Conservation (phyloP, 2,113 vertebrate species). For the Mesembrinibis cayennensis region DNA sequence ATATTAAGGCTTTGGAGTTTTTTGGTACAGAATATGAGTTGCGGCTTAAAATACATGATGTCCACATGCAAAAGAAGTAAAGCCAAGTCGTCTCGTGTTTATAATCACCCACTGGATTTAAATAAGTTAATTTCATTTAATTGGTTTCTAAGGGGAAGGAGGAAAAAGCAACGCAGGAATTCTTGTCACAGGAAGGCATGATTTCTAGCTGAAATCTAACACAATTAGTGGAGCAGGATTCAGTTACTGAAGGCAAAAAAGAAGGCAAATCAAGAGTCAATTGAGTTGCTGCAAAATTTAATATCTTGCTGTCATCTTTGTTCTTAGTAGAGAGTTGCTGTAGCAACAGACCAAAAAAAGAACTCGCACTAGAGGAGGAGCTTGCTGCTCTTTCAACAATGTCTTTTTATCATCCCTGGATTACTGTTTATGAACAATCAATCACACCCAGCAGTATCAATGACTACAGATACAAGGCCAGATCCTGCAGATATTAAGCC, state of each 20-base stretch:
- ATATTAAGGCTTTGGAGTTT: background rate
- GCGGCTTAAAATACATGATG: background rate
- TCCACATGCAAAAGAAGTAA: background rate
- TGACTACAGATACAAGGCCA: background rate
- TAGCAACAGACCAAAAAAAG: slow-evolving; percentile 69
- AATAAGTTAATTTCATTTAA: background rate
- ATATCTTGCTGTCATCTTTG: slow-evolving; percentile 71
- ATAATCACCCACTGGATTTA: background rate
- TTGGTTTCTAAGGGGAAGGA: slow-evolving; percentile 37
- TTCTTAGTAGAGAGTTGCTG: slow-evolving; percentile 69
- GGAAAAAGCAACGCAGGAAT: slow-evolving; percentile 10
- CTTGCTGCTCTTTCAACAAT: slow-evolving; percentile 7
- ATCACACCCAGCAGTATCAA: background rate
- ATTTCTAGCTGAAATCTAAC: slow-evolving; percentile 52
- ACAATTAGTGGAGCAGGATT: slow-evolving; percentile 41
- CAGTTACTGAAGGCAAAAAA: slow-evolving; percentile 45
- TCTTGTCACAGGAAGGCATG: slow-evolving; percentile 21
- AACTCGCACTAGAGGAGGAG: slow-evolving; percentile 48
- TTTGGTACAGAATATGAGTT: background rate
- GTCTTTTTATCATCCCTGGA: background rate
- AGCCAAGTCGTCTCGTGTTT: background rate
- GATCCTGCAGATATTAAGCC: background rate
- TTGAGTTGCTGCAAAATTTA: slow-evolving; percentile 68
- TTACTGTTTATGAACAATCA: background rate
- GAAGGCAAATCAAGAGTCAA: slow-evolving; percentile 56